Percentiles rank a stretch among this genome's conserved stretches.
These are phyloP conservation scores for Mola mola DNA, from an alignment of 2,113 vertebrate species.

Conservation along the genomic window DNA sequence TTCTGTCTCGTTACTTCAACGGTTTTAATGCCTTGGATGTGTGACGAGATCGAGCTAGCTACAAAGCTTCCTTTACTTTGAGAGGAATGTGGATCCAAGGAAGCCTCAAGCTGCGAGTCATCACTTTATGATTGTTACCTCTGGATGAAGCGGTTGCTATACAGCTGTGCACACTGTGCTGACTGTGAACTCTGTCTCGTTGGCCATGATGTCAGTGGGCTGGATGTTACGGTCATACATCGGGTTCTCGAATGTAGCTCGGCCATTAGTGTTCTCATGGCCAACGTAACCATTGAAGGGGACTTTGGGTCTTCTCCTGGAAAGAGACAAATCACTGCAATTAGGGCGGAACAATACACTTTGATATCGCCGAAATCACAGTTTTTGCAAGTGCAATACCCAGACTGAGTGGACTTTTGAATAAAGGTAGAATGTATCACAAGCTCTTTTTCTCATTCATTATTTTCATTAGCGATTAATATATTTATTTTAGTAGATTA, in stretches of 20 bases:
- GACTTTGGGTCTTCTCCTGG: conserved; percentile 97
- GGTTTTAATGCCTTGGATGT: conserved; percentile 38
- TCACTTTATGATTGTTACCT: conserved; percentile 63
- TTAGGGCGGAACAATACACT: not conserved
- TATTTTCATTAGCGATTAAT: not conserved
- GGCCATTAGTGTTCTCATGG: conserved; percentile 95
- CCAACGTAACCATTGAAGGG: conserved; percentile 96
- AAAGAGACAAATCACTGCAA: not conserved
- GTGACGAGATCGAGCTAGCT: conserved; percentile 25
- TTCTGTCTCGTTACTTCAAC: conserved; percentile 60
- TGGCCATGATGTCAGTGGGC: conserved; percentile 92
- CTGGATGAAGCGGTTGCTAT: conserved; percentile 85
- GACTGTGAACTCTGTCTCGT: conserved; percentile 96
- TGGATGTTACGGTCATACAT: conserved; percentile 99
- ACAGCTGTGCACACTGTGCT: conserved; percentile 99
- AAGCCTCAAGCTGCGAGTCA: not conserved
- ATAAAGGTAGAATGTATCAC: no score
- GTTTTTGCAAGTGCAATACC: no score
- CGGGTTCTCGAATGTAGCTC: conserved; percentile 96
- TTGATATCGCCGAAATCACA: no score
- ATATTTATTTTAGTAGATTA: no score
- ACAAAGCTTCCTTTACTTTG: conserved; percentile 6
- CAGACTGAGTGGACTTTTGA: not conserved
- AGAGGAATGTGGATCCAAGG: conserved; percentile 8
- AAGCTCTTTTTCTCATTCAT: no score